Percentiles rank a stretch among this genome's conserved stretches.
phyloP scores from a whole-genome alignment of 2,888 invertebrate species.

The Campoletis raptor region DNA sequence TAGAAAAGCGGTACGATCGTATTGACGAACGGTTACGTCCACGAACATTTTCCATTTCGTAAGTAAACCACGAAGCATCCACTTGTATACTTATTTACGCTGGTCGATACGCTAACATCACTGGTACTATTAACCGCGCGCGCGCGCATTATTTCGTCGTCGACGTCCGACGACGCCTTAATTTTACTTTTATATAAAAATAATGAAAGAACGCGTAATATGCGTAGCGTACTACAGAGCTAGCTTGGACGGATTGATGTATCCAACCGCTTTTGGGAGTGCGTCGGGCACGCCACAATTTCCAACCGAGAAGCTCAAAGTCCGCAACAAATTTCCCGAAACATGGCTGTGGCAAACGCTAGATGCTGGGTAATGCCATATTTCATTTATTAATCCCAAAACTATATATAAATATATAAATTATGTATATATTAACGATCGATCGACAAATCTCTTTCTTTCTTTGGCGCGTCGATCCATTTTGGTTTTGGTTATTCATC shows the following conservation, averaged over 20 bases:
- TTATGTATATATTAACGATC: not conserved
- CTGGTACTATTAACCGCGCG: conserved; percentile 64
- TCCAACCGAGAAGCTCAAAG: conserved; percentile 82
- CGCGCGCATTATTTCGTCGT: too few relatives aligned
- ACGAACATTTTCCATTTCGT: conserved; percentile 88
- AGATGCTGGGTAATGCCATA: conserved; percentile 86
- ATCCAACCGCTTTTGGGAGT: conserved; percentile 76
- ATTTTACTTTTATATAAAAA: too few relatives aligned
- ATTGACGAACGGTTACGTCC: conserved; percentile 90
- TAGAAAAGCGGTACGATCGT: conserved; percentile 92
- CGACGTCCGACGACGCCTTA: too few relatives aligned
- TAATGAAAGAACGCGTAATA: too few relatives aligned
- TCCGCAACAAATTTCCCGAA: conserved; percentile 90
- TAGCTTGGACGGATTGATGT: conserved; percentile 82
- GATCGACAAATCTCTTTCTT: not conserved
- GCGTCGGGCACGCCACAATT: conserved; percentile 73
- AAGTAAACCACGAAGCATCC: conserved; percentile 86
- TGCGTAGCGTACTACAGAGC: conserved; percentile 86
- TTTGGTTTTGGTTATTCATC: not conserved
- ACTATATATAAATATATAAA: not conserved
- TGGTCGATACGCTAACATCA: conserved; percentile 54
- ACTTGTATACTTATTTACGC: not conserved
- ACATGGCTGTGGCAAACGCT: conserved; percentile 90
- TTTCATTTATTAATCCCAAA: conserved; percentile 72
- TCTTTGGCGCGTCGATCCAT: too few relatives aligned